Evolutionary conservation across 2,888 invertebrate species (phyloP), one percentile per base, ranked within the genome.

Genomic region (Ormyrus thymus): DNA sequence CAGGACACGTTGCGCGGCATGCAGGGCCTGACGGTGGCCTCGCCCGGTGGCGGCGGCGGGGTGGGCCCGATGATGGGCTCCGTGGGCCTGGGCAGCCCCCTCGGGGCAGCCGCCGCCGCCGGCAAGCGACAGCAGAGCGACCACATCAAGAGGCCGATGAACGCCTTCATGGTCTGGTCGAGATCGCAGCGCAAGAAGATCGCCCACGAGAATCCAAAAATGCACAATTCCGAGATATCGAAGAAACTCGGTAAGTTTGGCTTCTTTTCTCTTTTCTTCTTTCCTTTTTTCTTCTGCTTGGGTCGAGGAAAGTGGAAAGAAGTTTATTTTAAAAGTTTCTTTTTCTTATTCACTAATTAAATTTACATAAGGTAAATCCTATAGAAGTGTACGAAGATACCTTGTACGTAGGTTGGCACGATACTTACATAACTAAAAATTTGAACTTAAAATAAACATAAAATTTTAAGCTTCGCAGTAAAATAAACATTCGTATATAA

Each of bases 101-200:
- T 92, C 83, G 61, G 92, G 88, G 84, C 88, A 45, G 82, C 86
- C 89, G 85, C 93, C 88, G 84, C 87, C 89, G 91, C 91, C 81
- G 91, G 91, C 85, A 91, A 91, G 85, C 93, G 93, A 86, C 92
- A 93, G 76, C 95, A 94, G 83, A 95, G 95, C 85, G 96, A 96
- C 86, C 97, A 98, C 91, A 97, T 98, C 86, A 98, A 98, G 90
- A 92, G 98, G 83, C 98, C 98, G 53, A 98, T 98, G 98, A 98
- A 98, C 91, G 98, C 98, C 0, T 98, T 98, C 91, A 98, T 98
- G 98, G 98, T 98, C 68, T 98, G 98, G 98, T 97, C 97, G 10
- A 91, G 98, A 80, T 92, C 97, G 73, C 98, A 98, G 90, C 91
- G 98, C 84, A 92, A 97, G 86, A 98, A 98, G 91, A 98, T 98